A percentile compares a stretch with the other conserved stretches of the same genome.
phyloP scores from a whole-genome alignment of 2,113 vertebrate genomes.

The Ameiurus melas region DNA sequence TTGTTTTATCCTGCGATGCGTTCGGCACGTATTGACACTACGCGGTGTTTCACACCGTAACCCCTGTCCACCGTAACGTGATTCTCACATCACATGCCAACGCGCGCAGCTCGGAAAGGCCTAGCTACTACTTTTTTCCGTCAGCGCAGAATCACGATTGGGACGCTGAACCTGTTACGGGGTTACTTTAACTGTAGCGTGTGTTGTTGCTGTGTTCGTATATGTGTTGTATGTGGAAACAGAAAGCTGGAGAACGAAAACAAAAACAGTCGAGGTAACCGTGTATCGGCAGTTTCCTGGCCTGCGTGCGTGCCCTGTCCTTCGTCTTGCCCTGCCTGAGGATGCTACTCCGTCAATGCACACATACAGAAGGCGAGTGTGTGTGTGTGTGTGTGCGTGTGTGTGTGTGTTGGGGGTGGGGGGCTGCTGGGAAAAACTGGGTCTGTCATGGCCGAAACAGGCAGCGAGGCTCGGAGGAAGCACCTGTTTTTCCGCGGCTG shows the following conservation, averaged over 20 bases:
- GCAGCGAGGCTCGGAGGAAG: conserved; percentile 70
- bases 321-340: conserved; percentile 66
- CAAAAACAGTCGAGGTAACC: conserved; percentile 64
- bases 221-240: conserved; percentile 62
- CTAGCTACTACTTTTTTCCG: neutral
- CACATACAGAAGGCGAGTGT: conserved; percentile 20
- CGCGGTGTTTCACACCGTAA: conserved; percentile 45
- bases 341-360: conserved; percentile 54
- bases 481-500: conserved; percentile 73
- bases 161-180: neutral
- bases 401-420: conserved; percentile 37
- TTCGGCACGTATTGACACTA: conserved; percentile 62
- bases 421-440: conserved; percentile 71
- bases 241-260: conserved; percentile 51
- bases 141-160: neutral
- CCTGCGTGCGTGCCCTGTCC: conserved; percentile 73
- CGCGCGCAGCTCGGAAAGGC: neutral
- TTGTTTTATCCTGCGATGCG: conserved; percentile 62
- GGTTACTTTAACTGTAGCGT: neutral
- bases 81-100: neutral
- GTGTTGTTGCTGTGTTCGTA: conserved; percentile 46
- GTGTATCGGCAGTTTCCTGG: conserved; percentile 66
- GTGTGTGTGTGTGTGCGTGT: neutral
- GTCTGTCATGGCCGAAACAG: conserved; percentile 72
- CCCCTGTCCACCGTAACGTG: conserved; percentile 34